Conservation (phyloP, 2,888 invertebrate species). For the Dascillus cervinus region DNA sequence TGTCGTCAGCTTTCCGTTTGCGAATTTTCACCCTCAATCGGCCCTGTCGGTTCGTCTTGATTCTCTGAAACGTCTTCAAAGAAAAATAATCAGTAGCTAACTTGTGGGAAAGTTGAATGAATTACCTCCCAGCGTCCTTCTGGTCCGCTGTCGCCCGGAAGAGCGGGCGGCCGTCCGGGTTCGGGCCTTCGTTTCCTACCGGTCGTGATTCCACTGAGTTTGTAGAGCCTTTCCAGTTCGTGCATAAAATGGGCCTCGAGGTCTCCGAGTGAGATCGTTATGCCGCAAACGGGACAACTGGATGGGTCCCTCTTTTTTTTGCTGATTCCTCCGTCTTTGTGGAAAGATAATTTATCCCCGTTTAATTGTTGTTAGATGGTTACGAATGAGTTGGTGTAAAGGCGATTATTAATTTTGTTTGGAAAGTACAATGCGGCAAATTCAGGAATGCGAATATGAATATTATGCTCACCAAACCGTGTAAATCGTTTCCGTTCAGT, state of each 20-base stretch:
- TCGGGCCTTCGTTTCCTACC: conserved; percentile 41
- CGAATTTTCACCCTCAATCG: conserved; percentile 58
- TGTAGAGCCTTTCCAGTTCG: conserved; percentile 61
- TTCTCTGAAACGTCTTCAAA: conserved; percentile 58
- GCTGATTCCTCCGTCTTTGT: too few species aligned
- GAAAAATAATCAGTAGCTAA: conserved; percentile 5
- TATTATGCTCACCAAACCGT: too few species aligned
- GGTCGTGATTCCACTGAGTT: conserved; percentile 45
- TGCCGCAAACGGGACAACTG: conserved; percentile 62
- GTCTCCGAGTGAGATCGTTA: conserved; percentile 58
- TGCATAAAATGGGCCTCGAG: conserved; percentile 60
- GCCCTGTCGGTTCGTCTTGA: conserved; percentile 62
- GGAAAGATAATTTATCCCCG: too few species aligned
- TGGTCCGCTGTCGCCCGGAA: conserved; percentile 45
- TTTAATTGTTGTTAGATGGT: too few species aligned
- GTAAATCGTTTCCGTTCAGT: too few species aligned
- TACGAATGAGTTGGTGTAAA: too few species aligned
- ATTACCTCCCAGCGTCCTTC: conserved; percentile 61
- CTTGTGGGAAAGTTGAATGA: conserved; percentile 2
- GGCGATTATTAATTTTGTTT: too few species aligned
- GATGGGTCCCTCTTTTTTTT: conserved; percentile 41
- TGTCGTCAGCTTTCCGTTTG: conserved; percentile 57
- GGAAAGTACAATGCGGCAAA: too few species aligned
- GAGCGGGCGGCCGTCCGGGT: conserved; percentile 37
- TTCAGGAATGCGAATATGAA: too few species aligned